phyloP scores from a whole-genome alignment of 53 echinoderm and acorn worm species.

The Apostichopus leukothele region DNA sequence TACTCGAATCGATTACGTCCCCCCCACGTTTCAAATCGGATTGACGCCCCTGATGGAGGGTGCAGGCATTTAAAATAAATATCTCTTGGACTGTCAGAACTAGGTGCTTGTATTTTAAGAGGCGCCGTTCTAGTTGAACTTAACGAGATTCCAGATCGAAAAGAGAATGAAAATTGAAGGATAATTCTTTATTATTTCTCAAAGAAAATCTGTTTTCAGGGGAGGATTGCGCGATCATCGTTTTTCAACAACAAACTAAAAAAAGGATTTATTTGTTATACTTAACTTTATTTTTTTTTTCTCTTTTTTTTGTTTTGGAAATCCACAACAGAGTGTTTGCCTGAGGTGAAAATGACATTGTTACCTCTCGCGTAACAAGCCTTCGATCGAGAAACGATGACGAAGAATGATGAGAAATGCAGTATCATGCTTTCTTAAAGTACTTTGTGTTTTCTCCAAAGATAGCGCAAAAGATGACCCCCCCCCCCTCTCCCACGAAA shows the following conservation, averaged over 20 bases:
- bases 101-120: conserved; percentile 5
- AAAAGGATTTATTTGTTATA: not conserved
- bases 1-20: too few species aligned
- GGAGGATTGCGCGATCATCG: not conserved
- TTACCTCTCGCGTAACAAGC: not conserved
- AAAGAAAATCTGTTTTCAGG: not conserved
- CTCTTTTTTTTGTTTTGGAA: not conserved
- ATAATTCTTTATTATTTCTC: conserved; percentile 16
- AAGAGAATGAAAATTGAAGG: conserved; percentile 31
- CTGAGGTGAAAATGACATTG: not conserved
- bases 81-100: not conserved
- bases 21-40: too few species aligned
- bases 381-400: too few species aligned
- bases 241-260: not conserved
- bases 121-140: conserved; percentile 17
- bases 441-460: too few species aligned
- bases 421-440: too few species aligned
- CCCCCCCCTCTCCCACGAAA: too few species aligned
- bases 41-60: too few species aligned
- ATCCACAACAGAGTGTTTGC: not conserved
- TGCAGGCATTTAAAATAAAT: conserved; percentile 41
- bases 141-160: conserved; percentile 33
- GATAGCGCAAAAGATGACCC: too few species aligned
- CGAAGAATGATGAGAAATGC: too few species aligned
- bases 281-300: not conserved